Percentiles rank a stretch among this genome's conserved stretches.
phyloP scores from a whole-genome alignment of 2,888 invertebrate genomes.

The Drepanosiphum platanoidis region DNA sequence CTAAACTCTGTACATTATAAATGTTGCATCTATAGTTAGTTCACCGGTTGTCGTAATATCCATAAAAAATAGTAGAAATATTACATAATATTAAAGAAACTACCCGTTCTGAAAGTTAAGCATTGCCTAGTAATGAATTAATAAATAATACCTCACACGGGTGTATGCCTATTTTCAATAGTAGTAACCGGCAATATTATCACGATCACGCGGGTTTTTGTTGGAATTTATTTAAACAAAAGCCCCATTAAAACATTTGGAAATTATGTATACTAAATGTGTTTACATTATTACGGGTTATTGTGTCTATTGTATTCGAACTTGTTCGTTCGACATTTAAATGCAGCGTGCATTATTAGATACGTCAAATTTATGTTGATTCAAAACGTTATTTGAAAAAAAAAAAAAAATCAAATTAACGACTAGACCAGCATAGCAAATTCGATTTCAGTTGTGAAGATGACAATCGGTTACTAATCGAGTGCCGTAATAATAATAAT shows the following conservation, averaged over 20 bases:
- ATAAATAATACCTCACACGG: too few species aligned
- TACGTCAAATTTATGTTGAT: conserved; percentile 14
- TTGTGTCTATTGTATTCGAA: conserved; percentile 3
- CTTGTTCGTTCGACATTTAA: background rate
- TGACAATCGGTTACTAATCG: conserved; percentile 26
- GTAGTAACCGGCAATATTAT: too few species aligned
- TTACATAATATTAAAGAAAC: too few species aligned
- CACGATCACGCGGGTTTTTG: too few species aligned
- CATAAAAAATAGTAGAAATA: too few species aligned
- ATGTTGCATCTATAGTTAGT: too few species aligned
- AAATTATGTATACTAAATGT: background rate
- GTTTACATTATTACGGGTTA: background rate
- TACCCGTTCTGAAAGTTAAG: too few species aligned
- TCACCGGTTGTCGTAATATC: too few species aligned
- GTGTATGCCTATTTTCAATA: too few species aligned
- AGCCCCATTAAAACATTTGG: background rate
- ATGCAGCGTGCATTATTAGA: background rate
- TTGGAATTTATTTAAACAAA: conserved; percentile 10
- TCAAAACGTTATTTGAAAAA: conserved; percentile 17
- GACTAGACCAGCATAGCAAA: conserved; percentile 29
- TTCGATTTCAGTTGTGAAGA: background rate
- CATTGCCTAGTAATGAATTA: too few species aligned
- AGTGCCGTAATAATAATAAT: conserved; percentile 14
- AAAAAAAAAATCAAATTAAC: conserved; percentile 9
- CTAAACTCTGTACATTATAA: too few species aligned